A percentile compares a stretch with the other conserved stretches of the same genome.
phyloP scores from a whole-genome alignment of 2,113 vertebrate genomes.

The Toxotes chatareus region DNA sequence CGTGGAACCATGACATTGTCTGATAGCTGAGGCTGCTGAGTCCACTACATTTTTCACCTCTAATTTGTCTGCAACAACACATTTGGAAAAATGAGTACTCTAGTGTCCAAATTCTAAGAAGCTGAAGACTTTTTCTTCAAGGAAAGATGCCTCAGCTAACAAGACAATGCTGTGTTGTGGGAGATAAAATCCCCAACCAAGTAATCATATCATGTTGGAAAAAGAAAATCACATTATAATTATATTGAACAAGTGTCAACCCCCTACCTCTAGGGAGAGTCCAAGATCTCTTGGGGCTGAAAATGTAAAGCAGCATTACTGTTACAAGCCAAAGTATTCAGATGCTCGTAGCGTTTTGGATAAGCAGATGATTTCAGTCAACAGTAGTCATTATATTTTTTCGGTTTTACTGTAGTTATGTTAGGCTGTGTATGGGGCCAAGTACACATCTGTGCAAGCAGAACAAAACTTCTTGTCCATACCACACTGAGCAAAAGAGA shows the following conservation, averaged over 20 bases:
- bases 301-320: constrained; percentile 5
- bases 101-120: background rate
- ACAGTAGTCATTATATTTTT: background rate
- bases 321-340: background rate
- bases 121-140: constrained; percentile 14
- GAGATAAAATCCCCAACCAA: constrained; percentile 38
- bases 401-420: background rate
- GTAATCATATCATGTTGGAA: constrained; percentile 44
- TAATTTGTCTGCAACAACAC: background rate
- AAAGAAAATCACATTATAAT: constrained; percentile 45
- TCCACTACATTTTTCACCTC: background rate
- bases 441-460: background rate
- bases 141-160: constrained; percentile 10
- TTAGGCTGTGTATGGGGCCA: too few relatives aligned
- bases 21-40: constrained; percentile 36
- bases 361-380: background rate
- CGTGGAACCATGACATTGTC: constrained; percentile 49
- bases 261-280: constrained; percentile 8
- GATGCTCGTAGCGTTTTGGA: background rate
- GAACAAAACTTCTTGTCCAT: background rate
- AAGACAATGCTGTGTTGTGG: constrained; percentile 17
- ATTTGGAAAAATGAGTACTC: background rate
- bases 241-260: constrained; percentile 30
- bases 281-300: constrained; percentile 2
- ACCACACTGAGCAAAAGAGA: constrained; percentile 29